Conservation (phyloP, 1,140 invertebrate genomes). For the Popillia japonica region DNA sequence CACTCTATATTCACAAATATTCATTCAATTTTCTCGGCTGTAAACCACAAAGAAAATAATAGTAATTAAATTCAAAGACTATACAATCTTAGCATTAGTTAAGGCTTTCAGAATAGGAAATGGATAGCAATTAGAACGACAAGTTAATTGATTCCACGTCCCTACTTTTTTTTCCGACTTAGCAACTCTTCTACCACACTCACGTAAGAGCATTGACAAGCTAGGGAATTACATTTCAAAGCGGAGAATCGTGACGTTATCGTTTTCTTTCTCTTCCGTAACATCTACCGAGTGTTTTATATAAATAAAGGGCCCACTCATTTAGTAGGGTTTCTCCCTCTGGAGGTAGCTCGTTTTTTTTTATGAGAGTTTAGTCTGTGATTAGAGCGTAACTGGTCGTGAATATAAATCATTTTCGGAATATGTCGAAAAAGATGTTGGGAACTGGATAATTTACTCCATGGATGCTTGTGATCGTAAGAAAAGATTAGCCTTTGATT, state of each 20-base stretch:
- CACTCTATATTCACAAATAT: too few species aligned
- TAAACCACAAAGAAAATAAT: not conserved
- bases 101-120: not conserved
- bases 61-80: not conserved
- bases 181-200: not conserved
- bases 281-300: not conserved
- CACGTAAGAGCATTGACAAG: not conserved
- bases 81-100: not conserved
- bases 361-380: constrained; percentile 26
- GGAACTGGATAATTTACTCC: not conserved
- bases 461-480: not conserved
- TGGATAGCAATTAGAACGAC: not conserved
- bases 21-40: not conserved
- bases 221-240: not conserved
- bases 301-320: constrained; percentile 18
- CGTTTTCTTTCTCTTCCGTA: not conserved
- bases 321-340: not conserved
- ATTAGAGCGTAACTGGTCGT: constrained; percentile 15
- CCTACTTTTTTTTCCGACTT: not conserved
- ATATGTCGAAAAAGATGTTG: not conserved
- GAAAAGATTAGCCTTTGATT: not conserved
- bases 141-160: constrained; percentile 25
- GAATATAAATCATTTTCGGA: constrained; percentile 16
- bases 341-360: constrained; percentile 4
- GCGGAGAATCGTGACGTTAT: constrained; percentile 1